Evolutionary conservation across 2,113 vertebrate species (phyloP).

Genomic region (Tragelaphus strepsiceros): DNA sequence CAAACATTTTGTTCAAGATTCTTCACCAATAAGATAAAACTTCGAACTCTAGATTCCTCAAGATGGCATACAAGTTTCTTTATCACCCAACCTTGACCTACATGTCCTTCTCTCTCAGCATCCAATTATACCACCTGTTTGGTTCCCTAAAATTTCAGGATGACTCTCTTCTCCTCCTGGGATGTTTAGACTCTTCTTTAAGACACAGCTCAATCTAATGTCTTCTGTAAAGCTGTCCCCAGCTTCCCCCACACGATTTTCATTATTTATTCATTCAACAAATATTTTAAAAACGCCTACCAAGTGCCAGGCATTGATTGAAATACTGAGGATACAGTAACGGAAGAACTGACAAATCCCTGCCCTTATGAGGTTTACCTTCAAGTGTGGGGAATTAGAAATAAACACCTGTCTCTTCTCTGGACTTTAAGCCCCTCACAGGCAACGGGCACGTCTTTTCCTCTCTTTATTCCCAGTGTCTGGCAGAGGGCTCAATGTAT

Average conservation of each 20-base stretch:
- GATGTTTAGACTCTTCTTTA: background rate
- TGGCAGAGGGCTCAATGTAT: background rate
- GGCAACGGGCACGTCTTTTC: background rate
- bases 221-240: background rate
- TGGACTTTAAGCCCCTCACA: background rate
- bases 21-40: background rate
- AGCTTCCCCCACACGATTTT: background rate
- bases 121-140: background rate
- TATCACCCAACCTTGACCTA: background rate
- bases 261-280: constrained; percentile 7
- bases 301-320: background rate
- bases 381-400: background rate
- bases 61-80: background rate
- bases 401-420: background rate
- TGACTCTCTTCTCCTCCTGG: background rate
- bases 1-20: background rate
- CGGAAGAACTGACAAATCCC: background rate
- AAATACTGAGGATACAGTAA: background rate
- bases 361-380: background rate
- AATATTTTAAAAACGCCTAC: background rate
- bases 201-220: background rate
- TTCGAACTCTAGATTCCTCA: background rate
- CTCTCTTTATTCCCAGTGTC: background rate
- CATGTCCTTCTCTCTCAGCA: background rate
- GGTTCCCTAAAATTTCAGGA: background rate